Evolutionary conservation across 2,888 invertebrate genomes (phyloP).

Genomic region (Ormyrus pomaceus): DNA sequence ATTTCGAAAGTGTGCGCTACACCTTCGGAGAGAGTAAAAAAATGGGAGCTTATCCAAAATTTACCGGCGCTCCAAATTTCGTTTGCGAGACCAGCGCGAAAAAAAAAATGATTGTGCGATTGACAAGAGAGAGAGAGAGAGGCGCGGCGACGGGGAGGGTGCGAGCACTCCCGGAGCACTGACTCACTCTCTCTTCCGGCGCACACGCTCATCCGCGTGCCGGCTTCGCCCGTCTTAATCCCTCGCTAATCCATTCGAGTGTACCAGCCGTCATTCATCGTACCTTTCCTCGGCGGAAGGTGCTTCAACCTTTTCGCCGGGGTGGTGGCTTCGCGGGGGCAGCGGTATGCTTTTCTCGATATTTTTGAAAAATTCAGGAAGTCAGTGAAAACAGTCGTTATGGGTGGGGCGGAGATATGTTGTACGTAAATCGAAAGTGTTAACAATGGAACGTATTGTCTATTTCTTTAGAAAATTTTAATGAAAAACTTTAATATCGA

Average conservation of each 20-base stretch:
- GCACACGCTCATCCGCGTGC: background rate
- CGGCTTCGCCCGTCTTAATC: slow-evolving; percentile 53
- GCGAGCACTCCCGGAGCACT: slow-evolving; percentile 32
- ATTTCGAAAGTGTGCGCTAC: too few species aligned
- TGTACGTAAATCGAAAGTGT: too few species aligned
- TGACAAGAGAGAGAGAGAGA: too few species aligned
- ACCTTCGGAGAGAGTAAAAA: too few species aligned
- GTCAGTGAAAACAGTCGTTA: too few species aligned
- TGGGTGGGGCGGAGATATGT: too few species aligned
- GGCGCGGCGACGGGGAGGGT: background rate
- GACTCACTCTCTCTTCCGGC: background rate
- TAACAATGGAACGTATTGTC: too few species aligned
- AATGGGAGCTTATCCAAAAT: background rate
- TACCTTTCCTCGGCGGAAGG: background rate
- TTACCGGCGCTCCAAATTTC: background rate
- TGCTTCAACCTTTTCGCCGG: slow-evolving; percentile 36
- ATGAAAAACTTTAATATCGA: too few species aligned
- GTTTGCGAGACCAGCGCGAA: background rate
- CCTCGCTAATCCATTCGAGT: slow-evolving; percentile 40
- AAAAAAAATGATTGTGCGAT: background rate
- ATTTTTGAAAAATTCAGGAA: too few species aligned
- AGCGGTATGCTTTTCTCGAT: too few species aligned
- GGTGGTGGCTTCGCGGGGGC: too few species aligned
- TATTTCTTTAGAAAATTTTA: too few species aligned
- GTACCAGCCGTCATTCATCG: slow-evolving; percentile 41